Percentiles rank a stretch among this genome's conserved stretches.
These are phyloP conservation scores for Actenoides hombroni DNA, from an alignment of 2,113 vertebrate genomes.

Conservation along the genomic window DNA sequence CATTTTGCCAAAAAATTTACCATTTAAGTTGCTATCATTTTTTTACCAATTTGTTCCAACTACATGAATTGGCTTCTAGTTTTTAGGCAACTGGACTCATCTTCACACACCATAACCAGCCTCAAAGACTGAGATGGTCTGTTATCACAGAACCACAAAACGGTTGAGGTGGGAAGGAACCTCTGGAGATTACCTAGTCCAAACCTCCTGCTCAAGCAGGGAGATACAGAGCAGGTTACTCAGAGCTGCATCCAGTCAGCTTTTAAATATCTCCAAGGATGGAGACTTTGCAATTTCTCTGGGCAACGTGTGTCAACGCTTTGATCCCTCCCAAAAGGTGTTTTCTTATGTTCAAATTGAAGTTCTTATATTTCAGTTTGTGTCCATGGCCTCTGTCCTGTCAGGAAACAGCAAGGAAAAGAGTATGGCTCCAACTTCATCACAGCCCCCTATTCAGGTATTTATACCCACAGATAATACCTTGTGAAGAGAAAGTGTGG, in stretches of 20 bases:
- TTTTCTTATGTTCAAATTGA: not conserved
- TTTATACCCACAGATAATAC: not conserved
- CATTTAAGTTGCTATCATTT: not conserved
- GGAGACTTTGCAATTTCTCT: not conserved
- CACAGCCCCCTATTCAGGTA: not conserved
- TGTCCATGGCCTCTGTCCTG: not conserved
- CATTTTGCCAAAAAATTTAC: not conserved
- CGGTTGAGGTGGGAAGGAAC: not conserved
- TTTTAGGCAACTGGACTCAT: not conserved
- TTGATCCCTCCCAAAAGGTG: not conserved
- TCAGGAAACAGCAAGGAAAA: not conserved
- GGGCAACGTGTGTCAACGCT: not conserved
- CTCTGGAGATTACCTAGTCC: too few species aligned
- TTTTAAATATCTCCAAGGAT: not conserved
- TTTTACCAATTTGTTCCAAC: not conserved
- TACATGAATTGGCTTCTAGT: not conserved
- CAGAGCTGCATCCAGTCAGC: not conserved
- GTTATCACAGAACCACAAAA: not conserved
- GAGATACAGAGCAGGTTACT: not conserved
- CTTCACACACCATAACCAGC: not conserved
- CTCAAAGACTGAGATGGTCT: not conserved
- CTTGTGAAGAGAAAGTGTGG: too few species aligned
- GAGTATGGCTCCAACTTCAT: not conserved
- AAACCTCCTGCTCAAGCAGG: not conserved
- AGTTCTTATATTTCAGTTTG: not conserved